These are phyloP conservation scores for Channa striata DNA, from an alignment of 2,797 vertebrate species.

Conservation along the genomic window DNA sequence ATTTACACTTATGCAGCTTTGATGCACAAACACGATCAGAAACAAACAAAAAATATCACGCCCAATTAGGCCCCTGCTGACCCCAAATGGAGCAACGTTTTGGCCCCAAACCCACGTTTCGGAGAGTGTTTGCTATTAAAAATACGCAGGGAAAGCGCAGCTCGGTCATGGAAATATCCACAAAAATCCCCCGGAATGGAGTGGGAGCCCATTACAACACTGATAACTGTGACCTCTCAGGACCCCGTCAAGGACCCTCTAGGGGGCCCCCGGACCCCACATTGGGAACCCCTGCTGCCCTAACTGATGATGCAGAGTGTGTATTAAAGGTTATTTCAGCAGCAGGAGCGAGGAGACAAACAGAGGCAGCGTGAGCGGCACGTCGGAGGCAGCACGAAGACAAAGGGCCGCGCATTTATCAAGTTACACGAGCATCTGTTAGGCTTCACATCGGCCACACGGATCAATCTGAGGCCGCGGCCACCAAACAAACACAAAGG, in stretches of 20 bases:
- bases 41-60: slow-evolving; percentile 21
- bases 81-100: slow-evolving; percentile 7
- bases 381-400: slow-evolving; percentile 60
- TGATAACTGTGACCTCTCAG: neutral
- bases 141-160: neutral
- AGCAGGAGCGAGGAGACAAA: slow-evolving; percentile 37
- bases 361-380: slow-evolving; percentile 38
- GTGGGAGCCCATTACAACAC: neutral
- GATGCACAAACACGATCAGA: slow-evolving; percentile 40
- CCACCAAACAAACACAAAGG: neutral
- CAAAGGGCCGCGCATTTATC: slow-evolving; percentile 77
- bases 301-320: slow-evolving; percentile 12
- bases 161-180: neutral
- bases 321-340: slow-evolving; percentile 49
- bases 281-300: slow-evolving; percentile 12
- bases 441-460: slow-evolving; percentile 62
- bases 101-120: neutral
- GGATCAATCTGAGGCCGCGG: slow-evolving; percentile 69
- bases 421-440: slow-evolving; percentile 80
- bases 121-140: neutral
- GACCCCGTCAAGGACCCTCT: slow-evolving; percentile 19
- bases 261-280: slow-evolving; percentile 25
- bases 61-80: slow-evolving; percentile 41
- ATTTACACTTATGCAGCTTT: slow-evolving; percentile 36
- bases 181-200: neutral